Percentiles rank a stretch among this genome's conserved stretches.
phyloP scores from a whole-genome alignment of 2,888 invertebrate species.

The Monochamus alternatus region DNA sequence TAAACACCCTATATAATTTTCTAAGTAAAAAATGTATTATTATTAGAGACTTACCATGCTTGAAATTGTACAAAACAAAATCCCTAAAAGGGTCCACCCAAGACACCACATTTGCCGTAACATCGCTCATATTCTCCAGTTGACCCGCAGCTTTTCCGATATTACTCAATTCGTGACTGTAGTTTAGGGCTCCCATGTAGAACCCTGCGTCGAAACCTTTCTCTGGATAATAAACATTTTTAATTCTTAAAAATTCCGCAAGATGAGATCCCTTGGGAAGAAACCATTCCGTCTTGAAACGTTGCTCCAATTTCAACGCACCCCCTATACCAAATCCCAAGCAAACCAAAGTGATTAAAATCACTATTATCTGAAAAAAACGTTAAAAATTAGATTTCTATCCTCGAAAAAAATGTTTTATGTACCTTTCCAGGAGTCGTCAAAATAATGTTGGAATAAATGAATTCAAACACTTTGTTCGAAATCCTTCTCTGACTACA shows the following conservation, averaged over 20 bases:
- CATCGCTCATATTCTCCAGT: conserved; percentile 73
- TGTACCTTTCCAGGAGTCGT: conserved; percentile 78
- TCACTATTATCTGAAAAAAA: conserved; percentile 71
- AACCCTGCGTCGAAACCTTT: conserved; percentile 78
- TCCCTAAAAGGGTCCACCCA: conserved; percentile 80
- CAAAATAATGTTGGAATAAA: conserved; percentile 80
- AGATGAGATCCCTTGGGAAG: conserved; percentile 80
- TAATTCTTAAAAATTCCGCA: conserved; percentile 74
- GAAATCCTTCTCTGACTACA: conserved; percentile 75
- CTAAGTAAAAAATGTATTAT: too few relatives aligned
- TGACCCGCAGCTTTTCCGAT: conserved; percentile 74
- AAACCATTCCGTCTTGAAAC: conserved; percentile 87
- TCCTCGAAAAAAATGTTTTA: not conserved
- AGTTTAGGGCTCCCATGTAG: conserved; percentile 80
- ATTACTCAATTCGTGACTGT: conserved; percentile 75
- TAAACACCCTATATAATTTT: not conserved
- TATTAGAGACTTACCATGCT: conserved; percentile 67
- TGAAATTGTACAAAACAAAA: conserved; percentile 76
- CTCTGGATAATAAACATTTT: conserved; percentile 78
- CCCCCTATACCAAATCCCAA: conserved; percentile 78
- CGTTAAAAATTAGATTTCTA: not conserved
- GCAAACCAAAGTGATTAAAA: conserved; percentile 75
- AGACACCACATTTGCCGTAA: conserved; percentile 73
- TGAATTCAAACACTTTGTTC: conserved; percentile 74
- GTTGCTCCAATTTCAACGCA: conserved; percentile 79